A percentile compares a stretch with the other conserved stretches of the same genome.
phyloP scores from a whole-genome alignment of 2,888 invertebrate species.

The Dasypogon diadema region DNA sequence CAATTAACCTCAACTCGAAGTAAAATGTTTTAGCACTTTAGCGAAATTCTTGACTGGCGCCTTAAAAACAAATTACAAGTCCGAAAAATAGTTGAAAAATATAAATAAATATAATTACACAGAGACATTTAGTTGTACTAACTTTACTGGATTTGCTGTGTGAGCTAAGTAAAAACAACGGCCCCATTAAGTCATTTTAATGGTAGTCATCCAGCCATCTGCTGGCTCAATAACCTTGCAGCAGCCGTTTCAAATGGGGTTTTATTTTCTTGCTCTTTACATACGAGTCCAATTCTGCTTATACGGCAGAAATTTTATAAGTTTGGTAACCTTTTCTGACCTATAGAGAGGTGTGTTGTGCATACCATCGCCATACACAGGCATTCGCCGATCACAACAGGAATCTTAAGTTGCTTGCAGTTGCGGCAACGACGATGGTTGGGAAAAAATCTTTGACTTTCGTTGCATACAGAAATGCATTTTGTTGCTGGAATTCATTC shows the following conservation, averaged over 20 bases:
- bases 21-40: too few relatives aligned
- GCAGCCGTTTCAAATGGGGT: conserved; percentile 30
- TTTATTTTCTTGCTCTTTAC: conserved; percentile 5
- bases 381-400: not conserved
- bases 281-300: conserved; percentile 8
- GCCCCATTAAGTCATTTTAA: conserved; percentile 36
- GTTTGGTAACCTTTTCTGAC: conserved; percentile 43
- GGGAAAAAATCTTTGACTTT: not conserved
- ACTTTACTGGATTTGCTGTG: too few relatives aligned
- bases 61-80: too few relatives aligned
- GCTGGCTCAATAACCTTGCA: conserved; percentile 23
- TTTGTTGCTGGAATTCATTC: conserved; percentile 3
- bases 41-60: too few relatives aligned
- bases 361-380: conserved; percentile 10
- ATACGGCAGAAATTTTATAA: conserved; percentile 16
- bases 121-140: too few relatives aligned
- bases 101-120: too few relatives aligned
- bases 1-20: too few relatives aligned
- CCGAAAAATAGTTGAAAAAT: too few relatives aligned
- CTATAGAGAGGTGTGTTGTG: conserved; percentile 19
- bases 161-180: not conserved
- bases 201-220: not conserved
- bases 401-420: not conserved
- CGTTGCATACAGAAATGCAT: too few relatives aligned
- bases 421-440: not conserved